Conservation (phyloP, 2,888 invertebrate genomes). For the Drosophila kokeensis region DNA sequence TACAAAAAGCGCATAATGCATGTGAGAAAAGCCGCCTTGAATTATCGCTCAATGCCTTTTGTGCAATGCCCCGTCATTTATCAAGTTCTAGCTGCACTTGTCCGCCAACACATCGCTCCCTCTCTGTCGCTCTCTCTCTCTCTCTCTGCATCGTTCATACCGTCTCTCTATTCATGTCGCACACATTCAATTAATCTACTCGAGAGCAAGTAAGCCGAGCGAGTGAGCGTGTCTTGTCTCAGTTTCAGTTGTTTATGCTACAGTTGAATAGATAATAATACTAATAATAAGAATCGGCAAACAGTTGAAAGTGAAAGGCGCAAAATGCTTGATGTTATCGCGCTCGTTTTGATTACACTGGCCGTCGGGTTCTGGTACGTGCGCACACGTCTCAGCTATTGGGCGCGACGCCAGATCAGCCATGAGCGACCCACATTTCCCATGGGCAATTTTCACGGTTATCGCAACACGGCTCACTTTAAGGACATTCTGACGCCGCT, state of each 20-base stretch:
- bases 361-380: conserved; percentile 65
- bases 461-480: conserved; percentile 52
- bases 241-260: conserved; percentile 12
- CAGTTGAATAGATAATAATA: conserved; percentile 12
- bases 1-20: neutral
- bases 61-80: conserved; percentile 15
- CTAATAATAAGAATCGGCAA: neutral
- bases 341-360: conserved; percentile 54
- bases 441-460: conserved; percentile 66
- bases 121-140: neutral
- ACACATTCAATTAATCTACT: neutral
- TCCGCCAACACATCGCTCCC: neutral
- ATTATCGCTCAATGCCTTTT: conserved; percentile 16
- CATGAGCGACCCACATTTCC: conserved; percentile 63
- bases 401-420: conserved; percentile 67
- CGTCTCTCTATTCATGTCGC: neutral
- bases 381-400: conserved; percentile 60
- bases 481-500: conserved; percentile 60
- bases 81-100: conserved; percentile 22
- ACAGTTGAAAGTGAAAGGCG: conserved; percentile 51
- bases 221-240: conserved; percentile 12
- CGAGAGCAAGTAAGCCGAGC: neutral
- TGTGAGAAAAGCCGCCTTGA: neutral
- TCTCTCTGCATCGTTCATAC: neutral
- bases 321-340: conserved; percentile 65